These are phyloP conservation scores for Caranx melampygus DNA, from an alignment of 2,113 vertebrate species.

Conservation along the genomic window DNA sequence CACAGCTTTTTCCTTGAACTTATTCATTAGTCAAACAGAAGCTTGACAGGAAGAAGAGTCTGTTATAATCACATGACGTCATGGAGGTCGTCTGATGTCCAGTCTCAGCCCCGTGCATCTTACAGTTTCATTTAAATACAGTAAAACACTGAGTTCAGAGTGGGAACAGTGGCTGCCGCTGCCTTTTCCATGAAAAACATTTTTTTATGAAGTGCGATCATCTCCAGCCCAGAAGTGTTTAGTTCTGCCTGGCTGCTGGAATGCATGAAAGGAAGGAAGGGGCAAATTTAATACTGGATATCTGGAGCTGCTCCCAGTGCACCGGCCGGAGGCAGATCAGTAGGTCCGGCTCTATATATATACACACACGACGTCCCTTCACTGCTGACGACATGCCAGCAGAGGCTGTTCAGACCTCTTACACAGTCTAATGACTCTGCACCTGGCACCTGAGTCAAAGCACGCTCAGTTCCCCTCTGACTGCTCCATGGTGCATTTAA, in stretches of 20 bases:
- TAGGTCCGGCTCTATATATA: background rate
- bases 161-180: background rate
- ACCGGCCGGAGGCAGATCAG: conserved; percentile 10
- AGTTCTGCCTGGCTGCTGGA: conserved; percentile 48
- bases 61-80: no score
- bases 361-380: conserved; percentile 7
- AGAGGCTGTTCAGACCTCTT: conserved; percentile 20
- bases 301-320: conserved; percentile 8
- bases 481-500: conserved; percentile 39
- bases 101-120: no score
- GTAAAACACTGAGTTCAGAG: no score
- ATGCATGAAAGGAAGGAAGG: conserved; percentile 52
- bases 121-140: no score
- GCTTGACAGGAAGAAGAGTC: conserved; percentile 5
- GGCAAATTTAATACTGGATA: conserved; percentile 20
- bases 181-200: conserved; percentile 14
- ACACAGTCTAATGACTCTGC: conserved; percentile 42
- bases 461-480: conserved; percentile 23
- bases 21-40: conserved; percentile 38
- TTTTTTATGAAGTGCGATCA: conserved; percentile 19
- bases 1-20: conserved; percentile 15
- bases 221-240: conserved; percentile 10
- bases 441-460: conserved; percentile 52
- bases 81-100: no score
- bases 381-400: conserved; percentile 58